phyloP scores from a whole-genome alignment of 2,113 vertebrate genomes.

The Gadus chalcogrammus region DNA sequence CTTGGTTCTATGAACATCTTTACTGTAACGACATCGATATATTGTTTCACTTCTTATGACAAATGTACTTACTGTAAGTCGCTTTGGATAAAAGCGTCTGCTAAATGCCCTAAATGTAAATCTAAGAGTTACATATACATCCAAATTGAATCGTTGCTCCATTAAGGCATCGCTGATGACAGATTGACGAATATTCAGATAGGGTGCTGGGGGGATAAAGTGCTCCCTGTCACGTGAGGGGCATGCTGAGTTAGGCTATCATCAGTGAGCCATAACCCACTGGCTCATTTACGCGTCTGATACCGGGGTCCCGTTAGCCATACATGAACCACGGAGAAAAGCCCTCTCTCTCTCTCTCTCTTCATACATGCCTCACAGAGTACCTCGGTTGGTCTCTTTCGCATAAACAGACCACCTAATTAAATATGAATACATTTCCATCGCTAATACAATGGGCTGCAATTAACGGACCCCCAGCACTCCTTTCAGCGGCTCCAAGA shows the following conservation, averaged over 20 bases:
- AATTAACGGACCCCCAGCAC: constrained; percentile 44
- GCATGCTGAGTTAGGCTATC: constrained; percentile 44
- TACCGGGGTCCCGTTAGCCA: constrained; percentile 21
- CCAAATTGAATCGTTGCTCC: too few relatives aligned
- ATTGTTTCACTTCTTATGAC: too few relatives aligned
- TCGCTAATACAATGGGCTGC: constrained; percentile 49
- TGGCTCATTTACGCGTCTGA: constrained; percentile 55
- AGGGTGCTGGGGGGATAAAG: not conserved
- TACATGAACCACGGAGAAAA: constrained; percentile 9
- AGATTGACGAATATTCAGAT: constrained; percentile 3
- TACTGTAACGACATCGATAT: too few relatives aligned
- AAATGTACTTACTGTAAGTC: too few relatives aligned
- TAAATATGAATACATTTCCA: constrained; percentile 58
- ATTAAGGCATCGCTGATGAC: not conserved
- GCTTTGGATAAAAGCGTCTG: too few relatives aligned
- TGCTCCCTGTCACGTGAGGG: constrained; percentile 2
- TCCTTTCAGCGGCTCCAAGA: constrained; percentile 19
- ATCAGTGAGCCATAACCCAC: constrained; percentile 59
- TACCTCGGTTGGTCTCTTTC: constrained; percentile 21
- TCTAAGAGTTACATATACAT: too few relatives aligned
- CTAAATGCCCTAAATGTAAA: too few relatives aligned
- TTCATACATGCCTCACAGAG: constrained; percentile 10
- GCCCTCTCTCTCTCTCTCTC: not conserved
- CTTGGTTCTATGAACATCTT: too few relatives aligned
- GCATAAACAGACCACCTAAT: constrained; percentile 55